A percentile compares a stretch with the other conserved stretches of the same genome.
phyloP scores from a whole-genome alignment of 2,113 vertebrate genomes.

The Ophiodon elongatus region DNA sequence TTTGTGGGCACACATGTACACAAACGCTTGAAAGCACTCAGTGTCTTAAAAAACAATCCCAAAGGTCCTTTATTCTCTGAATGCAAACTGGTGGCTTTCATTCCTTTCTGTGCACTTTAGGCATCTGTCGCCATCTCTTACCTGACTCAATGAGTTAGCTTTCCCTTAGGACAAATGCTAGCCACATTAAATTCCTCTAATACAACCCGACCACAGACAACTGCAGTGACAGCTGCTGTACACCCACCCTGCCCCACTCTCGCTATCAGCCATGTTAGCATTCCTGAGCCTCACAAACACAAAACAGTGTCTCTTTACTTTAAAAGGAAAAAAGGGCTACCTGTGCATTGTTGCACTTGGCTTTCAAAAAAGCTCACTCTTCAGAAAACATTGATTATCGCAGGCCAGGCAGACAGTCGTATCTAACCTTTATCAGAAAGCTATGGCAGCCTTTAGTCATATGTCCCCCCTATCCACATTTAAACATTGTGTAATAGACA shows the following conservation, averaged over 20 bases:
- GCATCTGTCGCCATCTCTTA: conserved; percentile 35
- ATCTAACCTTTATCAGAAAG: conserved; percentile 13
- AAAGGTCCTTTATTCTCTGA: conserved; percentile 13
- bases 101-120: conserved; percentile 31
- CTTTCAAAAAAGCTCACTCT: conserved; percentile 17
- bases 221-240: neutral
- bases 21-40: neutral
- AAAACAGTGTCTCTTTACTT: conserved; percentile 15
- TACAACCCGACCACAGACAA: conserved; percentile 15
- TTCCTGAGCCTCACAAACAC: conserved; percentile 36
- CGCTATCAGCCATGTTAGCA: conserved; percentile 1
- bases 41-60: conserved; percentile 12
- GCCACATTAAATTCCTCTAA: conserved; percentile 17
- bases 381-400: conserved; percentile 35
- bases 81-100: conserved; percentile 8
- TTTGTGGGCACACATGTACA: conserved; percentile 9
- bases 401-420: neutral
- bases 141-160: conserved; percentile 25
- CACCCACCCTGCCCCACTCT: neutral
- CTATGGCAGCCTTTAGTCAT: conserved; percentile 20
- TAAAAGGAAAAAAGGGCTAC: conserved; percentile 8
- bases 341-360: conserved; percentile 16
- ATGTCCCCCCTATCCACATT: neutral
- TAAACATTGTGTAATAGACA: conserved; percentile 18
- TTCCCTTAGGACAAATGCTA: conserved; percentile 13